Base-by-base conservation (phyloP, 2,113 vertebrate species). In the Rattus norvegicus region DNA sequence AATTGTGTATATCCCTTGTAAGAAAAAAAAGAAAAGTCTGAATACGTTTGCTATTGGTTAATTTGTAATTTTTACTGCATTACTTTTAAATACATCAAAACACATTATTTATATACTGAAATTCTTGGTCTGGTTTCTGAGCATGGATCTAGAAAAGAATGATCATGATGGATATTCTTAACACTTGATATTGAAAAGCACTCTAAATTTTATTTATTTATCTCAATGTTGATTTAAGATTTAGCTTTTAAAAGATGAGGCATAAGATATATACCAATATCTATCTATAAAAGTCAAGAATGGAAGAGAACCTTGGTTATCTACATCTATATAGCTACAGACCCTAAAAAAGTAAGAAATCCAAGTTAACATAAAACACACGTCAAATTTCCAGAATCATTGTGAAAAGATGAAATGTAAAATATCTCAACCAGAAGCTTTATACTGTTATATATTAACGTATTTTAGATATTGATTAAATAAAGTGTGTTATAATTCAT, bases 31-130 rank as follows among this genome's bases (percentile, higher is more conserved):
- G 13, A 86, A 97, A 67, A 22, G 26, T 24, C n/a, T 85, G 80
- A 91, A 56, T 49, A 92, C 5, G 12, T 65, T 90, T 90, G 90
- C 70, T 94, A 24, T 93, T 90, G 77, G 86, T 87, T 84, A 81
- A 92, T 87, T 76, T 88, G 85, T 92, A 75, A 84, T 97, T 96
- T 96, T 91, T 20, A 86, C 28, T 56, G 65, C 52, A 13, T 75
- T 49, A 83, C 47, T 86, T 93, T 96, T 89, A 96, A 95, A 39
- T 86, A 76, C 72, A 52, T 59, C 56, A 97, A 88, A 89, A 17
- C 69, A 52, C 52, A 75, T 94, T 93, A 54, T 70, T 96, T 92
- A 77, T 76, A 49, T 33, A 56, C n/a, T 65, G 7, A 93, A 88
- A 92, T 70, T 94, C 49, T 83, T 94, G 8, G 26, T 73, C 72